Conservation (phyloP, 2,113 vertebrate genomes). For the Dromiciops gliroides region DNA sequence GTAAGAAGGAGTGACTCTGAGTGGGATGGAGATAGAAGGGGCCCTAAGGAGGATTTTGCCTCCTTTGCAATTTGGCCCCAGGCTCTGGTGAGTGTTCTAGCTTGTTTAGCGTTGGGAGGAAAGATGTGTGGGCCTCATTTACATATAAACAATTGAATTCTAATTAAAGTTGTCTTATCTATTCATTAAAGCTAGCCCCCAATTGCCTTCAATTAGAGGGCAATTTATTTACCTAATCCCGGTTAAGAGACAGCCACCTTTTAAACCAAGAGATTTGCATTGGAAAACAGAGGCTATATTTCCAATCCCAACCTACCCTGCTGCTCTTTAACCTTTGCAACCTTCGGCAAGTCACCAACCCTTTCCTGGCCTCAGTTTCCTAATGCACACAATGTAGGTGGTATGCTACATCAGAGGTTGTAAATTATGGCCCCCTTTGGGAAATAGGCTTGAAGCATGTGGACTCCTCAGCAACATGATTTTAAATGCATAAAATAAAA, state of each 20-base stretch:
- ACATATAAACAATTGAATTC: not conserved
- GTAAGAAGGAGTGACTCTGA: not conserved
- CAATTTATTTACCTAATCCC: not conserved
- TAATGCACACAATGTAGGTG: not conserved
- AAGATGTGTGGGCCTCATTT: not conserved
- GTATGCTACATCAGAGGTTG: not conserved
- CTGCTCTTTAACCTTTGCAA: not conserved
- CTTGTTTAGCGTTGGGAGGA: not conserved
- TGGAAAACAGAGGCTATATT: not conserved
- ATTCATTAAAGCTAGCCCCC: not conserved
- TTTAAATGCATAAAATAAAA: not conserved
- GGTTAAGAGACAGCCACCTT: not conserved
- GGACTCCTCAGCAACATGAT: not conserved
- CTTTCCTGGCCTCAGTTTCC: not conserved
- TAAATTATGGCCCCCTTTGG: not conserved
- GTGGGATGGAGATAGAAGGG: not conserved
- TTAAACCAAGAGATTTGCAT: not conserved
- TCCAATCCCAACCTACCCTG: not conserved
- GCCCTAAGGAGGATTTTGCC: not conserved
- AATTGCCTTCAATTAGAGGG: not conserved
- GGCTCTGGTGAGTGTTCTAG: not conserved
- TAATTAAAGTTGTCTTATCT: conserved; percentile 2
- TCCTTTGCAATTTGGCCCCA: not conserved
- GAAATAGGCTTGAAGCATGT: not conserved
- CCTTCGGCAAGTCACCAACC: not conserved